phyloP scores from a whole-genome alignment of 2,797 vertebrate genomes.

The Myiotriccus ornatus region DNA sequence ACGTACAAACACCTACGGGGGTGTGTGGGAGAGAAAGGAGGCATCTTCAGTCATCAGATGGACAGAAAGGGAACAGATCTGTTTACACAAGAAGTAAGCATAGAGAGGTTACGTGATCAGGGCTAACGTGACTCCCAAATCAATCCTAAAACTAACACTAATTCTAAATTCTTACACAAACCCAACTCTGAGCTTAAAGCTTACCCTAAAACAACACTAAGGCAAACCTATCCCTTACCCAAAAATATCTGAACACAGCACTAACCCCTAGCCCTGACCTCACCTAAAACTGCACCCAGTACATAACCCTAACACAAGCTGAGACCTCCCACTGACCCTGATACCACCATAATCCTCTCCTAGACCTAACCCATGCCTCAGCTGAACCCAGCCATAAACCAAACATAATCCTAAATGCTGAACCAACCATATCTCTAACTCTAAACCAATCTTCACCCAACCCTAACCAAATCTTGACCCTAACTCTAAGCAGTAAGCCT shows the following conservation, averaged over 20 bases:
- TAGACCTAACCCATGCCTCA: not conserved
- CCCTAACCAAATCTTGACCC: not conserved
- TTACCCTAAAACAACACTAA: not conserved
- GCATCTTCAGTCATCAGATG: not conserved
- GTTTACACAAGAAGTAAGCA: not conserved
- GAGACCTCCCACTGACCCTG: not conserved
- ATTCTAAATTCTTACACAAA: not conserved
- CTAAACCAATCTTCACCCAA: not conserved
- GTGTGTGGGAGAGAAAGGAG: not conserved
- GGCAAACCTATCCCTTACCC: not conserved
- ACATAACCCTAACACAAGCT: not conserved
- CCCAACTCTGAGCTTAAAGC: not conserved
- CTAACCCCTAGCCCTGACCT: not conserved
- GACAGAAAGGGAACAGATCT: slow-evolving; percentile 1
- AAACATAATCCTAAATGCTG: not conserved
- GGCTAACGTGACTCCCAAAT: not conserved
- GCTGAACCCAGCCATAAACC: not conserved
- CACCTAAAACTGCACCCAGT: not conserved
- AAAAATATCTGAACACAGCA: not conserved
- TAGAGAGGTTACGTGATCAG: not conserved
- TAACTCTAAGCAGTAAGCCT: not conserved
- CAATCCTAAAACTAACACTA: not conserved
- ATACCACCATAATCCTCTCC: not conserved
- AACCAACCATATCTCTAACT: not conserved
- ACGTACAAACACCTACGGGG: not conserved